phyloP scores from a whole-genome alignment of 2,888 invertebrate species.

The Petrolisthes cinctipes region DNA sequence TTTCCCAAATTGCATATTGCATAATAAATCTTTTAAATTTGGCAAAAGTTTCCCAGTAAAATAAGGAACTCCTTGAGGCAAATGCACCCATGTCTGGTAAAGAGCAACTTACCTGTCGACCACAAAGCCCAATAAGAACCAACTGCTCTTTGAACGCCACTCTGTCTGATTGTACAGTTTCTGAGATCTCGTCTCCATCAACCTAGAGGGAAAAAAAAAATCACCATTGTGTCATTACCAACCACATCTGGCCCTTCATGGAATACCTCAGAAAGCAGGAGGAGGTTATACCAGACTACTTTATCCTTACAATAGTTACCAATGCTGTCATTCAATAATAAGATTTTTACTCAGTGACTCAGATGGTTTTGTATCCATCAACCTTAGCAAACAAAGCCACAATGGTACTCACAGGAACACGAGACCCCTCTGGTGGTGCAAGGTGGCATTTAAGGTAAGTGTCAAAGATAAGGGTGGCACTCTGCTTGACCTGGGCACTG shows the following conservation, averaged over 20 bases:
- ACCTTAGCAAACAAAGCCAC: neutral
- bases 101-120: slow-evolving; percentile 70
- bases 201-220: slow-evolving; percentile 43
- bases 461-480: slow-evolving; percentile 77
- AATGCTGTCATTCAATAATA: neutral
- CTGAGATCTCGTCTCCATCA: slow-evolving; percentile 73
- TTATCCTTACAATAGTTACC: too few relatives aligned
- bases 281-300: too few relatives aligned
- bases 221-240: too few relatives aligned
- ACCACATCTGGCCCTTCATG: too few relatives aligned
- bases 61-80: slow-evolving; percentile 13
- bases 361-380: too few relatives aligned
- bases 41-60: neutral
- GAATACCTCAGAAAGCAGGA: too few relatives aligned
- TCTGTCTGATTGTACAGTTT: slow-evolving; percentile 78
- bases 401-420: slow-evolving; percentile 73
- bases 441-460: slow-evolving; percentile 84
- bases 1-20: too few relatives aligned
- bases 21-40: too few relatives aligned
- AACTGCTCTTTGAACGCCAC: slow-evolving; percentile 80
- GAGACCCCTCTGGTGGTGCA: slow-evolving; percentile 83
- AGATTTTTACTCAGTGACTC: too few relatives aligned
- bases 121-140: slow-evolving; percentile 78
- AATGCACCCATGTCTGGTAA: neutral
- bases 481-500: slow-evolving; percentile 65